These are phyloP conservation scores for Temnothorax nylanderi DNA, from an alignment of 1,140 invertebrate genomes.

Conservation along the genomic window DNA sequence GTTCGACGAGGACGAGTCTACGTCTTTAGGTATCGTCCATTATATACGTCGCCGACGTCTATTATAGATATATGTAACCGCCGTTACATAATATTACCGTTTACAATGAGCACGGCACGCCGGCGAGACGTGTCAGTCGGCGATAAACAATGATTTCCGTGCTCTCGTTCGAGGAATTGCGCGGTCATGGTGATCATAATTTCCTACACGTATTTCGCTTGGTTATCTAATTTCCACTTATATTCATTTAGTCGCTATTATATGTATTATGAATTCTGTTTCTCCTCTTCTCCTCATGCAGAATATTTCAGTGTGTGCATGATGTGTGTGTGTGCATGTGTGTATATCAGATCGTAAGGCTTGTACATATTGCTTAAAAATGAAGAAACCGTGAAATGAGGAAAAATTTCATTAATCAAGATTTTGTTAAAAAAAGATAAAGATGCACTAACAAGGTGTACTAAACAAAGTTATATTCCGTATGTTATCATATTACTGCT, in stretches of 20 bases:
- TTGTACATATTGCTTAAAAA: neutral
- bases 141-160: conserved; percentile 78
- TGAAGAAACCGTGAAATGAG: neutral
- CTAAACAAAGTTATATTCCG: neutral
- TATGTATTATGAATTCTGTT: neutral
- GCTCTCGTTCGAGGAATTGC: conserved; percentile 56
- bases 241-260: neutral
- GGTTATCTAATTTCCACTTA: conserved; percentile 20
- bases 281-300: neutral
- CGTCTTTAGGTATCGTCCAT: conserved; percentile 59
- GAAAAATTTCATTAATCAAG: neutral
- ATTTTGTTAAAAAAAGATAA: neutral
- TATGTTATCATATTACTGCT: neutral
- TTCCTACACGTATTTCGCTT: conserved; percentile 50
- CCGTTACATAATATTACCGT: conserved; percentile 72
- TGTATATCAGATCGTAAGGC: neutral
- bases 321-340: no score
- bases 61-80: conserved; percentile 52
- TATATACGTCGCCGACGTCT: conserved; percentile 55
- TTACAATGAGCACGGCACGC: conserved; percentile 69
- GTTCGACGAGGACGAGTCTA: conserved; percentile 46
- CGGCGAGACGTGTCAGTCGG: conserved; percentile 71
- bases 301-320: neutral
- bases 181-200: conserved; percentile 6
- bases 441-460: neutral